Conservation (phyloP, 2,113 vertebrate genomes). For the Promerops cafer region DNA sequence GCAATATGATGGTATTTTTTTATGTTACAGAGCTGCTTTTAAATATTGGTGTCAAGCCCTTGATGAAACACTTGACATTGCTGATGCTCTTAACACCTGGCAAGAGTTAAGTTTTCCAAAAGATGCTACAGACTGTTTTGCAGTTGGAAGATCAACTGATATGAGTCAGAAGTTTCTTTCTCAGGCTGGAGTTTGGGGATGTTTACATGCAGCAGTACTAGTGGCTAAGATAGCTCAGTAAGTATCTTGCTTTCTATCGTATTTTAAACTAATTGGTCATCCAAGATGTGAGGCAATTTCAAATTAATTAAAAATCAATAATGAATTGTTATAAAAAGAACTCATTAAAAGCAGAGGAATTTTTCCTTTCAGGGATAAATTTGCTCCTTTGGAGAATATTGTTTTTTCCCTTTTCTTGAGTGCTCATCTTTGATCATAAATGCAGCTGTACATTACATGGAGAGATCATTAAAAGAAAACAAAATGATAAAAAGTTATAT, state of each 20-base stretch:
- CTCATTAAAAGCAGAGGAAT: background rate
- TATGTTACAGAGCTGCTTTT: slow-evolving; percentile 79
- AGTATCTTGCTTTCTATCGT: slow-evolving; percentile 50
- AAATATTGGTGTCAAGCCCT: slow-evolving; percentile 87
- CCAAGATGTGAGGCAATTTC: background rate
- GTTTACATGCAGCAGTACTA: slow-evolving; percentile 86
- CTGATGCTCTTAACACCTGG: slow-evolving; percentile 80
- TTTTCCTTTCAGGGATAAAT: background rate
- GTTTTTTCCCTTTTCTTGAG: background rate
- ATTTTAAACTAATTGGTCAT: background rate
- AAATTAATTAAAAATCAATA: background rate
- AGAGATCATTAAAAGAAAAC: background rate
- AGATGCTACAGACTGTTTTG: background rate
- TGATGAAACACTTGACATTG: slow-evolving; percentile 78
- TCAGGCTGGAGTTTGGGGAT: slow-evolving; percentile 87
- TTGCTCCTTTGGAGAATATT: background rate
- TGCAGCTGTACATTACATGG: background rate
- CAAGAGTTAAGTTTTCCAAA: slow-evolving; percentile 67
- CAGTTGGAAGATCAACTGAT: slow-evolving; percentile 42
- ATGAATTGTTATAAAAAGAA: background rate
- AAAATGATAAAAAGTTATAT: background rate
- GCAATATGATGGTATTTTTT: background rate
- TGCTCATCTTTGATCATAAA: background rate
- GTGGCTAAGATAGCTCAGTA: slow-evolving; percentile 93
- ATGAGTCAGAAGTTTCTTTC: slow-evolving; percentile 78